A percentile compares a stretch with the other conserved stretches of the same genome.
Evolutionary conservation across 1,140 invertebrate genomes (phyloP).

Genomic region (Chironomus tepperi): DNA sequence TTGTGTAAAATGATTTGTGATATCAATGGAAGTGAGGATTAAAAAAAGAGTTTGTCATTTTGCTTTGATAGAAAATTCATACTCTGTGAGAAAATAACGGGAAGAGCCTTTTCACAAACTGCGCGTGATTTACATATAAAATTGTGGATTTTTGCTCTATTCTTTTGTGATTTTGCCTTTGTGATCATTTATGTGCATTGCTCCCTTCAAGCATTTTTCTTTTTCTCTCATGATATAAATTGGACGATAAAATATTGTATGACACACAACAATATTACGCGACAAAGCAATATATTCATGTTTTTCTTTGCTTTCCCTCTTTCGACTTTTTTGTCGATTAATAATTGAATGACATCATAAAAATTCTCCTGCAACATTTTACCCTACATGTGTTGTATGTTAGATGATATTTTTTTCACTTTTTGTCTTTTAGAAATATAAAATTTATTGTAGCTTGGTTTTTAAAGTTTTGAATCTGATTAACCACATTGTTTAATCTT

Average conservation of each 20-base stretch:
- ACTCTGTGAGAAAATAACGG: neutral
- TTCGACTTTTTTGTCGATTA: neutral
- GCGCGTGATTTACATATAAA: neutral
- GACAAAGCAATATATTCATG: neutral
- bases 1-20: conserved; percentile 14
- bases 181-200: neutral
- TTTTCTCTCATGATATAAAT: neutral
- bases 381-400: neutral
- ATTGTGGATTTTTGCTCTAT: neutral
- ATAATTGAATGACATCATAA: conserved; percentile 3
- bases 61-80: neutral
- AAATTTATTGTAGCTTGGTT: too few relatives aligned
- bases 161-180: too few relatives aligned
- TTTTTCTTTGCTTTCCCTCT: neutral
- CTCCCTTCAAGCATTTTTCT: neutral
- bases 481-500: too few relatives aligned
- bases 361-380: neutral
- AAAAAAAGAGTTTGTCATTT: neutral
- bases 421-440: too few relatives aligned
- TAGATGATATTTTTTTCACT: too few relatives aligned
- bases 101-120: too few relatives aligned
- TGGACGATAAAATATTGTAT: conserved; percentile 5
- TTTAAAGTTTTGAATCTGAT: too few relatives aligned
- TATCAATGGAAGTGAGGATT: neutral
- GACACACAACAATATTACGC: neutral